These are phyloP conservation scores for Hemicrepidius hirtus DNA, from an alignment of 2,888 invertebrate species.

Conservation along the genomic window DNA sequence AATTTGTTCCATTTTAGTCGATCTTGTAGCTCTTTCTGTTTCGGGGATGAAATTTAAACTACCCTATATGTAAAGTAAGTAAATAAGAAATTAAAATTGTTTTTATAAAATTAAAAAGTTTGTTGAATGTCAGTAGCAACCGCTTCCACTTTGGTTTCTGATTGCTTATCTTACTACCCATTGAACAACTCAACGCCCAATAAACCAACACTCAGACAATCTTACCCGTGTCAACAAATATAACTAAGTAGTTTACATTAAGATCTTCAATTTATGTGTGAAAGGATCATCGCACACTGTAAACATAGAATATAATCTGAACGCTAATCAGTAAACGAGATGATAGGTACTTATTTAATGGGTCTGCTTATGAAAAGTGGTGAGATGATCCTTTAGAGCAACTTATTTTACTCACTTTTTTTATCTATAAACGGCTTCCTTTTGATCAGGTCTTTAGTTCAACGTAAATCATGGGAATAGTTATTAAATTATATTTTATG, in stretches of 20 bases:
- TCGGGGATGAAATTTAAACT: no score
- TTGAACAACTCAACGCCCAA: slow-evolving; percentile 55
- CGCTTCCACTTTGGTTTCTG: not conserved
- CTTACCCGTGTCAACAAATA: slow-evolving; percentile 57
- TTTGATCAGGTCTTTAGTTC: slow-evolving; percentile 46
- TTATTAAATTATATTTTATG: slow-evolving; percentile 55
- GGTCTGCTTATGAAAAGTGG: slow-evolving; percentile 19
- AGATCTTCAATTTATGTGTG: slow-evolving; percentile 57
- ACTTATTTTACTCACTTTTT: slow-evolving; percentile 26
- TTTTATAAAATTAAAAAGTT: not conserved
- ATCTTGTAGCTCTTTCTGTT: no score
- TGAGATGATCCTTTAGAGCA: slow-evolving; percentile 30
- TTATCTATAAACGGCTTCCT: slow-evolving; percentile 42
- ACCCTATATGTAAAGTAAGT: no score
- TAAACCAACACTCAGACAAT: slow-evolving; percentile 55
- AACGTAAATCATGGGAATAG: slow-evolving; percentile 53
- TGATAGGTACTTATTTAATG: slow-evolving; percentile 49
- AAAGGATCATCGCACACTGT: slow-evolving; percentile 55
- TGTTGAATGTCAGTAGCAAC: slow-evolving; percentile 18
- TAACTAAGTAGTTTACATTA: slow-evolving; percentile 60
- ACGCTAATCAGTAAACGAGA: slow-evolving; percentile 42
- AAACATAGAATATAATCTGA: slow-evolving; percentile 53
- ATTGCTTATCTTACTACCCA: slow-evolving; percentile 18
- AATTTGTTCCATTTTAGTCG: no score
- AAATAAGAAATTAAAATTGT: not conserved